Conservation (phyloP, 2,113 vertebrate species). For the Seriola quinqueradiata region DNA sequence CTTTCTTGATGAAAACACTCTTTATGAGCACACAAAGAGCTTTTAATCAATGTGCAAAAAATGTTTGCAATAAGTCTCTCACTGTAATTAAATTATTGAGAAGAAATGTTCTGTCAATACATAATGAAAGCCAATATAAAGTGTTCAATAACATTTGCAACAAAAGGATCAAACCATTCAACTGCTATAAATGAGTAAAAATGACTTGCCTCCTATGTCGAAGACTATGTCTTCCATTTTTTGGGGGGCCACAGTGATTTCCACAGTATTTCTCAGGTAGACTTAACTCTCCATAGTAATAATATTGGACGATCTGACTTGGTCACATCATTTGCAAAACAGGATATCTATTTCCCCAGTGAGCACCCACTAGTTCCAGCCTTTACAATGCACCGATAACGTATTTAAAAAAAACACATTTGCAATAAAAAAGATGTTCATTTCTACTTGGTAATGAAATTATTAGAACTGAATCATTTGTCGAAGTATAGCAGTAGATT, state of each 20-base stretch:
- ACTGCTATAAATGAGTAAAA: conserved; percentile 19
- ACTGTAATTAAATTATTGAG: conserved; percentile 40
- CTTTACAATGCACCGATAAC: conserved; percentile 22
- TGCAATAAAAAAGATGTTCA: conserved; percentile 19
- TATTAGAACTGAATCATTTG: conserved; percentile 25
- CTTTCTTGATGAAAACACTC: conserved; percentile 10
- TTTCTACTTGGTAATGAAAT: conserved; percentile 27
- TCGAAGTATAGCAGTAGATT: conserved; percentile 37
- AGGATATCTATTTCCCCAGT: conserved; percentile 26
- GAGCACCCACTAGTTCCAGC: conserved; percentile 16
- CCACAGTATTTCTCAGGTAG: conserved; percentile 16
- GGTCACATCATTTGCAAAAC: conserved; percentile 32
- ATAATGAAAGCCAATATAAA: conserved; percentile 20
- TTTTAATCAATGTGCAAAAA: conserved; percentile 37
- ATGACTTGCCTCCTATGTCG: conserved; percentile 18
- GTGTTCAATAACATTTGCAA: conserved; percentile 30
- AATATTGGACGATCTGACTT: conserved; percentile 20
- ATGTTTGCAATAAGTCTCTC: conserved; percentile 13
- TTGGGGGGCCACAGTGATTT: conserved; percentile 12
- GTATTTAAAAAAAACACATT: conserved; percentile 5
- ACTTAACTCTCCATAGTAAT: conserved; percentile 40
- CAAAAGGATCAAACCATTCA: conserved; percentile 24
- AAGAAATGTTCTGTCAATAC: conserved; percentile 30
- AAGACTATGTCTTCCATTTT: conserved; percentile 28
- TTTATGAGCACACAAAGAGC: conserved; percentile 20